Conservation (phyloP, 2,797 vertebrate species). For the Rhadinocentrus ornatus region DNA sequence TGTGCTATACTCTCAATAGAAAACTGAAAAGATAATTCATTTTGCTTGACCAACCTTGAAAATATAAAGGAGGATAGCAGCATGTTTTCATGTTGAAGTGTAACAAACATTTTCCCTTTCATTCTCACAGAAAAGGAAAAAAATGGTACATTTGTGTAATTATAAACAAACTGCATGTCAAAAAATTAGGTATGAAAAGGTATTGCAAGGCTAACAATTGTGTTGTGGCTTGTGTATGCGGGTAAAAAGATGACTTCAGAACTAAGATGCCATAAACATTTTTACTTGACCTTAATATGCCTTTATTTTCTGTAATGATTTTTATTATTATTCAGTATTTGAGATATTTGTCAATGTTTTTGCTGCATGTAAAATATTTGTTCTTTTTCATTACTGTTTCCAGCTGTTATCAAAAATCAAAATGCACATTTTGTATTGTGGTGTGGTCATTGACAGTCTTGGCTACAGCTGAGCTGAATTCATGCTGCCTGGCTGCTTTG, state of each 20-base stretch:
- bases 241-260: conserved; percentile 8
- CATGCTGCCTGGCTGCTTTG: conserved; percentile 55
- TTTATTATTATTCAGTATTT: background rate
- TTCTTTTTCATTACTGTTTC: conserved; percentile 30
- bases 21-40: conserved; percentile 52
- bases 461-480: conserved; percentile 45
- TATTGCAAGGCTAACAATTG: background rate
- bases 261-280: conserved; percentile 20
- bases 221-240: background rate
- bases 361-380: conserved; percentile 11
- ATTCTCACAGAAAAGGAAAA: conserved; percentile 49
- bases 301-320: background rate
- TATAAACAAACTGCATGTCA: conserved; percentile 42
- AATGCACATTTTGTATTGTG: conserved; percentile 48
- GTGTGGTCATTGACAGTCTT: conserved; percentile 56
- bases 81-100: conserved; percentile 40
- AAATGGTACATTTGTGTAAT: conserved; percentile 38
- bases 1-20: conserved; percentile 27
- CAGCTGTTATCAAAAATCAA: conserved; percentile 54
- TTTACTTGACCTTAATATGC: background rate
- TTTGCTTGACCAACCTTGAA: conserved; percentile 29
- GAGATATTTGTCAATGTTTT: conserved; percentile 2
- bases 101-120: conserved; percentile 34
- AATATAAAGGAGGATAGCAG: conserved; percentile 37
- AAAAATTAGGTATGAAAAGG: conserved; percentile 21